Evolutionary conservation across 1,140 invertebrate genomes (phyloP), one percentile per base, ranked within the genome.

Genomic region (Drosophila rufa): DNA sequence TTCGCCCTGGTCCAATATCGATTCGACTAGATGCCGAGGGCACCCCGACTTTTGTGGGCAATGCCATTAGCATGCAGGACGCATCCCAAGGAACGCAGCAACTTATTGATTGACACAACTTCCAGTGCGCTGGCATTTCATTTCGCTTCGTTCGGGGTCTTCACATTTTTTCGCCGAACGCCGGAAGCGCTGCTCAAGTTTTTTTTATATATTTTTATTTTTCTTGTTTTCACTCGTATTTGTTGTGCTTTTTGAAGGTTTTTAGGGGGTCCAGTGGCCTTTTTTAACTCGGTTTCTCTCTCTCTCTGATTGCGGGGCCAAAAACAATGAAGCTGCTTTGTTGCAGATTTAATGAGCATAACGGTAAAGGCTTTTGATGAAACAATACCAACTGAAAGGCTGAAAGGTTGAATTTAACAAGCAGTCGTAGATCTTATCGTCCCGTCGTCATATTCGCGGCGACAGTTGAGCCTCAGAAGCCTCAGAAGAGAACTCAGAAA

Each of bases 21-120:
- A 74, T 73, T 43, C 33, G 38, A 42, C 67, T 73, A 36, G 67
- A 48, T 64, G 60, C 59, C 71, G 27, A 27, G 30, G 38, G 70
- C 33, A 17, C 33, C 33, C 40, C 46, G 48, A 38, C n/a, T 60
- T 55, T 40, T 55, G 53, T 59, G 56, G 42, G 19, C 27, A 22
- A 14, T 25, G 53, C 40, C 84, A 87, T 87, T 89, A 89, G 87
- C 85, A 91, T 91, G 90, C 89, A 91, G 80, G 71, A 80, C 84
- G 79, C 89, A 78, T 91, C 66, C 45, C 57, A 43, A 60, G 59
- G 69, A 73, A 81, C 67, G 83, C 51, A 75, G 80, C 75, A 91
- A 82, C 76, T 77, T 91, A 91, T 91, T 91, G 89, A 91, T 91
- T 91, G 89, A 91, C 89, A 91, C 84, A 91, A 89, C 89, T 91